Evolutionary conservation across 2,888 invertebrate genomes (phyloP).

Genomic region (Sinohyriopsis cumingii): DNA sequence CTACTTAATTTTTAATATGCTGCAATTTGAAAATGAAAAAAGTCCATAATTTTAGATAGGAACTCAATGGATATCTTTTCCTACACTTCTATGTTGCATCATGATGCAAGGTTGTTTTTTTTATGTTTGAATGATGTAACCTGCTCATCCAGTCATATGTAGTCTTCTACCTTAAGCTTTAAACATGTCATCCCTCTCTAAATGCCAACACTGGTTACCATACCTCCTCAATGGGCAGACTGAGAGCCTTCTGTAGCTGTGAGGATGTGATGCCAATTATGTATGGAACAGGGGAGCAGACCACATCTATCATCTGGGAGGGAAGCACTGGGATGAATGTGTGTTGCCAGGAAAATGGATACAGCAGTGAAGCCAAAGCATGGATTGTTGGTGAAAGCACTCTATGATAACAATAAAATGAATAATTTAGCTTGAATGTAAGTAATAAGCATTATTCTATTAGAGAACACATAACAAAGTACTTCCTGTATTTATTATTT

Average conservation of each 20-base stretch:
- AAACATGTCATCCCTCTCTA: background rate
- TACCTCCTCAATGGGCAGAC: conserved; percentile 77
- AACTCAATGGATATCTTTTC: too few relatives aligned
- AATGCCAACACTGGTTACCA: conserved; percentile 9
- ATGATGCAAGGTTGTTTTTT: too few relatives aligned
- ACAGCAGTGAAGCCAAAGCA: conserved; percentile 82
- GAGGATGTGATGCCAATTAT: conserved; percentile 81
- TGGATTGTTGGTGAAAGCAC: conserved; percentile 84
- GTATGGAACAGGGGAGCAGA: conserved; percentile 84
- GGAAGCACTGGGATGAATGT: conserved; percentile 86
- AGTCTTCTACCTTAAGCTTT: too few relatives aligned
- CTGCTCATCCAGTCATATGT: too few relatives aligned
- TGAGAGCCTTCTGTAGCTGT: conserved; percentile 53
- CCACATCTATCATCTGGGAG: conserved; percentile 77
- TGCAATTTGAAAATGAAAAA: too few relatives aligned
- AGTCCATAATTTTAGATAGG: too few relatives aligned
- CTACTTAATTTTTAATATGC: too few relatives aligned
- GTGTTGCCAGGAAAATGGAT: conserved; percentile 90
- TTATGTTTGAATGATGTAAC: too few relatives aligned
- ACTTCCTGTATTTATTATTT: background rate
- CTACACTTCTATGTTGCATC: too few relatives aligned
- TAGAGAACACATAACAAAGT: background rate
- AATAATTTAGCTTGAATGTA: background rate
- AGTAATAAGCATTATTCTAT: background rate
- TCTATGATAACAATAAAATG: conserved; percentile 72